Percentiles rank a stretch among this genome's conserved stretches.
These are phyloP conservation scores for Ranitomeya imitator DNA, from an alignment of 2,113 vertebrate species.

Conservation along the genomic window DNA sequence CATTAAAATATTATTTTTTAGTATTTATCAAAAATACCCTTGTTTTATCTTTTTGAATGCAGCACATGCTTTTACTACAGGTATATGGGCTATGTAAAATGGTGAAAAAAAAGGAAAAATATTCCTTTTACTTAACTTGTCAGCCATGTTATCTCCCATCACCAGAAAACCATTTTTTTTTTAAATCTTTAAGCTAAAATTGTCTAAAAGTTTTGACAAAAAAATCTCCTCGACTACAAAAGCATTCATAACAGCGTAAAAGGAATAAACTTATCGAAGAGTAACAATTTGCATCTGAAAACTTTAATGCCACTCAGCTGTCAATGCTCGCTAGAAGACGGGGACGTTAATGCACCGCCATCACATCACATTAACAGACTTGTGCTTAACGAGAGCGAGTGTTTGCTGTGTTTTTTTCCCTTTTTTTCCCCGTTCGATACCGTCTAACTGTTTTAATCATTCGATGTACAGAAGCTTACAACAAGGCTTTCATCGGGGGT, in stretches of 20 bases:
- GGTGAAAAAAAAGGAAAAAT: background rate
- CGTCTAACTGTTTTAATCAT: slow-evolving; percentile 55
- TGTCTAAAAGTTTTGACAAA: background rate
- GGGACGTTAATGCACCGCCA: slow-evolving; percentile 43
- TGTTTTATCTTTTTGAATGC: background rate
- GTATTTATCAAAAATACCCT: too few species aligned
- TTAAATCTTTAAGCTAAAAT: background rate
- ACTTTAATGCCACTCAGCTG: slow-evolving; percentile 47
- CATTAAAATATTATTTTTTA: too few species aligned
- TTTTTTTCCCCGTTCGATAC: slow-evolving; percentile 44
- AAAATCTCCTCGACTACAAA: background rate
- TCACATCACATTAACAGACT: slow-evolving; percentile 52
- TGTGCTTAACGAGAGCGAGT: slow-evolving; percentile 42
- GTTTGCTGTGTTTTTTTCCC: background rate
- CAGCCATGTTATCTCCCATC: background rate
- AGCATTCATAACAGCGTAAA: background rate
- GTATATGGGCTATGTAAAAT: background rate
- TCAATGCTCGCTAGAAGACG: slow-evolving; percentile 15
- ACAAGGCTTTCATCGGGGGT: slow-evolving; percentile 61
- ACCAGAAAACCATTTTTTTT: background rate
- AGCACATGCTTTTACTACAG: background rate
- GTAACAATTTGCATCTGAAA: slow-evolving; percentile 50
- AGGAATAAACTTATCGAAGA: slow-evolving; percentile 16
- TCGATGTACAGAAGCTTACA: slow-evolving; percentile 60
- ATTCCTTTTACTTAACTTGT: background rate